phyloP scores from a whole-genome alignment of 2,113 vertebrate genomes.

The Halichoeres trimaculatus region DNA sequence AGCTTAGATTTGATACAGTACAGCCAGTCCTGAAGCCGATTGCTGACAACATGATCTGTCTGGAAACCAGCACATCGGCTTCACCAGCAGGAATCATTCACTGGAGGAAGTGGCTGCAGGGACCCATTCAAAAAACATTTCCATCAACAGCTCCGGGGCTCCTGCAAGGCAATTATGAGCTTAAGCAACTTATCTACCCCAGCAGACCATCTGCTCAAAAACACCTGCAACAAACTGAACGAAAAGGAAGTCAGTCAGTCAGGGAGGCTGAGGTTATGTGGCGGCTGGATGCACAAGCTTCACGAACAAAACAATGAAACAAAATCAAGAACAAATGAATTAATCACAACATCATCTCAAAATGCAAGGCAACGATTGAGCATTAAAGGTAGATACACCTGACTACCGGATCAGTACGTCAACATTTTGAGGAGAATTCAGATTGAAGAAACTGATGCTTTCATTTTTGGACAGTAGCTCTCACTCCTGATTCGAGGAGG shows the following conservation, averaged over 20 bases:
- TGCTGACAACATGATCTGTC: constrained; percentile 14
- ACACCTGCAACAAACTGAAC: neutral
- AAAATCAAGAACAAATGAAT: neutral
- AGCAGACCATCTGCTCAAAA: constrained; percentile 31
- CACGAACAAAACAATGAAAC: neutral
- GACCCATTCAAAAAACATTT: constrained; percentile 13
- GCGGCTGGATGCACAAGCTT: neutral
- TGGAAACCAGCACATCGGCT: constrained; percentile 29
- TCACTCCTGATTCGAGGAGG: no score
- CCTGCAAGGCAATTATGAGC: constrained; percentile 3
- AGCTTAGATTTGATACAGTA: constrained; percentile 1
- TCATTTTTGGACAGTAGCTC: no score
- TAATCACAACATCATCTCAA: neutral
- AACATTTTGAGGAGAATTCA: no score
- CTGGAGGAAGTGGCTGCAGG: constrained; percentile 4
- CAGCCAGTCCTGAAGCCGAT: neutral
- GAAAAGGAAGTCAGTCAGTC: neutral
- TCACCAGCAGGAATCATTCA: neutral
- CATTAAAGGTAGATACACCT: no score
- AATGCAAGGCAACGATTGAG: no score
- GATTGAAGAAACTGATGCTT: no score
- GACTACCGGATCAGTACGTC: no score
- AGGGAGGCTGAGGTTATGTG: neutral
- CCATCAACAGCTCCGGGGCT: neutral
- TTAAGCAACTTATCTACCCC: neutral